phyloP scores from a whole-genome alignment of 2,888 invertebrate species.

The Melieria crassipennis region DNA sequence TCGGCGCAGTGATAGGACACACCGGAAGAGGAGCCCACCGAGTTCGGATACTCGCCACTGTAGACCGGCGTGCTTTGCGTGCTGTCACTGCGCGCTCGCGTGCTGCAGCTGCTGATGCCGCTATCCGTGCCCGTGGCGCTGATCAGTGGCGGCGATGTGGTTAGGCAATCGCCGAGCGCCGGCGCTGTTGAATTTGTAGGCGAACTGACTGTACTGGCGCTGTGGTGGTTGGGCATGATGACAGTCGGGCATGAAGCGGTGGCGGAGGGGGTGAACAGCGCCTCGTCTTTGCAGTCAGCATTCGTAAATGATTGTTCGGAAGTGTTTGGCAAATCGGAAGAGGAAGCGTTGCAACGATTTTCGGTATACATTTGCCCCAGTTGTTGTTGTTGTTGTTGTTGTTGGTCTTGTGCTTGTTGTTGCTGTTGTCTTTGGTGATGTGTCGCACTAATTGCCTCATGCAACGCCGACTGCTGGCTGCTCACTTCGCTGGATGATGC shows the following conservation, averaged over 20 bases:
- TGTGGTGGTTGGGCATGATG: neutral
- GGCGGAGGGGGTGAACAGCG: neutral
- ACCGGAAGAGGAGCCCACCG: conserved; percentile 55
- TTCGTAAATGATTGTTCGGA: neutral
- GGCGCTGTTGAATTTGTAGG: neutral
- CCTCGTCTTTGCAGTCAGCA: neutral
- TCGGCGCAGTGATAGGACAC: conserved; percentile 53
- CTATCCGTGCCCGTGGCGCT: conserved; percentile 58
- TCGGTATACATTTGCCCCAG: no score
- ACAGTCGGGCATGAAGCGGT: neutral
- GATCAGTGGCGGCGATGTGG: conserved; percentile 55
- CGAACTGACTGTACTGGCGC: conserved; percentile 8
- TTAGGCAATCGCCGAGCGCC: conserved; percentile 34
- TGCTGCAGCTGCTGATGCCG: conserved; percentile 57
- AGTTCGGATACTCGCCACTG: conserved; percentile 56
- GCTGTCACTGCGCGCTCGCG: conserved; percentile 50
- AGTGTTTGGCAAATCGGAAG: neutral
- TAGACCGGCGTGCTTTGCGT: conserved; percentile 56
- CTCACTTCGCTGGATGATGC: neutral
- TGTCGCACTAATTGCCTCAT: neutral
- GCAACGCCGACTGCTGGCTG: no score
- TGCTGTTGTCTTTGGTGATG: conserved; percentile 14
- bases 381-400: neutral
- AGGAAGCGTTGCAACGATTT: neutral
- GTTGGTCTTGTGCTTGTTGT: conserved; percentile 16